phyloP scores from a whole-genome alignment of 2,888 invertebrate genomes.

The Junonia oenone region DNA sequence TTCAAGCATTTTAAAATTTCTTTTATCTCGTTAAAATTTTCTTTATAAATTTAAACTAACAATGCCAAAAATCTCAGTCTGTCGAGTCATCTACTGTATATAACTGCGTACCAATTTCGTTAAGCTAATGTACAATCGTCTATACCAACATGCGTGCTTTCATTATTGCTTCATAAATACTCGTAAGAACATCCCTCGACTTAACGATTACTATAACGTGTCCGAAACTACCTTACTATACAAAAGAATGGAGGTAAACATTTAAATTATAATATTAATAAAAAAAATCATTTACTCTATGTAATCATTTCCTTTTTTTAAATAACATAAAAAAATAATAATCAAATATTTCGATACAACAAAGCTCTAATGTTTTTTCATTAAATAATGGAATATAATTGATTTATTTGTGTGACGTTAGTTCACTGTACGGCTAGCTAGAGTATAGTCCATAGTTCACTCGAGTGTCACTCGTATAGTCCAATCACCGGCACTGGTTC shows the following conservation, averaged over 20 bases:
- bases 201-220: constrained; percentile 48
- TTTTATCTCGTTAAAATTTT: neutral
- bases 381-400: constrained; percentile 77
- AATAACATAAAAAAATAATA: constrained; percentile 72
- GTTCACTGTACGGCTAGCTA: constrained; percentile 53
- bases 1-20: neutral
- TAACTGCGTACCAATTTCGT: constrained; percentile 28
- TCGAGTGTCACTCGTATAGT: constrained; percentile 34
- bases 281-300: constrained; percentile 65
- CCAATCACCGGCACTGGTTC: constrained; percentile 53
- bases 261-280: constrained; percentile 52
- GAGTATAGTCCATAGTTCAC: constrained; percentile 37
- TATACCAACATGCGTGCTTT: constrained; percentile 43
- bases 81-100: constrained; percentile 31
- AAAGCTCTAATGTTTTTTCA: constrained; percentile 55
- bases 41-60: constrained; percentile 4
- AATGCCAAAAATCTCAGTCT: constrained; percentile 21
- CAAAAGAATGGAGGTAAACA: constrained; percentile 64
- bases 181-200: constrained; percentile 29
- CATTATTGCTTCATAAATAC: constrained; percentile 44
- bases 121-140: constrained; percentile 37
- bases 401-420: constrained; percentile 54
- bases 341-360: constrained; percentile 73
- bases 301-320: constrained; percentile 64
- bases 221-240: constrained; percentile 48